Evolutionary conservation across 2,888 invertebrate genomes (phyloP), one percentile per base, ranked within the genome.

Genomic region (Fragum sueziense): DNA sequence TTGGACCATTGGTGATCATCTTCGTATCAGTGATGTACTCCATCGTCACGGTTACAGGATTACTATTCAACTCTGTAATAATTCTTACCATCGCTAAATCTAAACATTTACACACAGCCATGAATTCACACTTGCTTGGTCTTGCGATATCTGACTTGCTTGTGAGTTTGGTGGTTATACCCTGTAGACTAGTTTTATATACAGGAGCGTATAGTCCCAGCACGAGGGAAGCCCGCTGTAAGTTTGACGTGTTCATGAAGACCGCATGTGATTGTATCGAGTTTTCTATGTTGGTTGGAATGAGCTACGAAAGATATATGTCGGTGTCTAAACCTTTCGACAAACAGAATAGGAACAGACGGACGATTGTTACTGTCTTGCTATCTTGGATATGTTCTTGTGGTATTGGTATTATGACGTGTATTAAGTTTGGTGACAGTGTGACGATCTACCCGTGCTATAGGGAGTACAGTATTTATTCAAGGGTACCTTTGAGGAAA

Each of bases 241-340:
- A 69, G 11, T 31, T 76, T 1, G 88, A 84, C 25, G 79, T 84
- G 14, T 87, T 89, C 51, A 65, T 88, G 11, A 75, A 85, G n/a
- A 85, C 84, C 0, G 52, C 85, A 25, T 85, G 83, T 31, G 89
- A 89, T 25, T 78, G 76, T 22, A 86, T 87, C 11, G 86, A 89
- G 51, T 79, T 89, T 17, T 73, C 87, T 0, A 86, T 89, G 72
- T 69, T 91, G 29, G 79, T 79, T 31, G 78, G 82, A 7, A 84
- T 88, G 25, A 89, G 89, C 68, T 87, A 85, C 76, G 91, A 91
- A 75, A 76, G 90, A 22, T 90, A 88, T 67, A 87, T 89, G 70
- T 86, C 90, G 17, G 88, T 91, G 7, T 86, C 88, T 0, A 82
- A 84, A 25, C 91, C 91, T 0, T 89, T 90, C 61, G 79, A 88